Evolutionary conservation across 92 coral and sea anemone species (phyloP).

Genomic region (Plumapathes pennacea): DNA sequence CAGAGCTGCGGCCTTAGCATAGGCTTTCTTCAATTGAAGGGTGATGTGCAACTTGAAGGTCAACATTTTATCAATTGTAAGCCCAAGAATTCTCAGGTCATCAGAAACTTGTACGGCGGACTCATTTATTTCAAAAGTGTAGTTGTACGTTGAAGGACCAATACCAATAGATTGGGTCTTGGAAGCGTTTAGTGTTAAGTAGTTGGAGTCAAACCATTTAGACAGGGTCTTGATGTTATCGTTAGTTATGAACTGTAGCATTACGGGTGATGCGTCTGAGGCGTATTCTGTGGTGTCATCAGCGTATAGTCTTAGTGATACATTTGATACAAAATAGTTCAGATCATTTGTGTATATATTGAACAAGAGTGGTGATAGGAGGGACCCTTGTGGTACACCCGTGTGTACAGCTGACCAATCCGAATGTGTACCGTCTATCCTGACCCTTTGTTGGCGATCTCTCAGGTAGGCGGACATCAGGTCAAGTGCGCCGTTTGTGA

Average conservation of each 20-base stretch:
- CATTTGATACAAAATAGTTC: slow-evolving; percentile 2
- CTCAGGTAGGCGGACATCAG: slow-evolving; percentile 13
- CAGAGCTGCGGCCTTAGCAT: slow-evolving; percentile 13
- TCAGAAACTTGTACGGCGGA: neutral
- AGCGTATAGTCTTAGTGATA: slow-evolving; percentile 28
- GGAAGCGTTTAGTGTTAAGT: slow-evolving; percentile 7
- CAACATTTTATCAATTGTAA: slow-evolving; percentile 6
- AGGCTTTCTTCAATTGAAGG: slow-evolving; percentile 10
- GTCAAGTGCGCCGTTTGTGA: slow-evolving; percentile 5
- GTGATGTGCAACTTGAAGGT: slow-evolving; percentile 3
- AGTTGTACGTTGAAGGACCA: slow-evolving; percentile 7
- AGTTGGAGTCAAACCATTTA: slow-evolving; percentile 9
- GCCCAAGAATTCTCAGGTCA: slow-evolving; percentile 6
- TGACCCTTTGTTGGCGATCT: slow-evolving; percentile 16
- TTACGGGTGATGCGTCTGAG: slow-evolving; percentile 17
- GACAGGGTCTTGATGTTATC: slow-evolving; percentile 7
- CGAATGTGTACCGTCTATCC: slow-evolving; percentile 9
- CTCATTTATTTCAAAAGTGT: slow-evolving; percentile 1
- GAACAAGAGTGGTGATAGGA: slow-evolving; percentile 5
- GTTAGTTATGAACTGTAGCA: slow-evolving; percentile 9
- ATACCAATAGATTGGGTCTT: slow-evolving; percentile 41
- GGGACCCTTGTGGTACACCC: slow-evolving; percentile 29
- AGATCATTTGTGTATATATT: slow-evolving; percentile 21
- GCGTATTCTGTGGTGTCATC: slow-evolving; percentile 33
- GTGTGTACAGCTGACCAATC: slow-evolving; percentile 6